Base-by-base conservation (phyloP, 2,888 invertebrate species). In the Polymixis lichenea region DNA sequence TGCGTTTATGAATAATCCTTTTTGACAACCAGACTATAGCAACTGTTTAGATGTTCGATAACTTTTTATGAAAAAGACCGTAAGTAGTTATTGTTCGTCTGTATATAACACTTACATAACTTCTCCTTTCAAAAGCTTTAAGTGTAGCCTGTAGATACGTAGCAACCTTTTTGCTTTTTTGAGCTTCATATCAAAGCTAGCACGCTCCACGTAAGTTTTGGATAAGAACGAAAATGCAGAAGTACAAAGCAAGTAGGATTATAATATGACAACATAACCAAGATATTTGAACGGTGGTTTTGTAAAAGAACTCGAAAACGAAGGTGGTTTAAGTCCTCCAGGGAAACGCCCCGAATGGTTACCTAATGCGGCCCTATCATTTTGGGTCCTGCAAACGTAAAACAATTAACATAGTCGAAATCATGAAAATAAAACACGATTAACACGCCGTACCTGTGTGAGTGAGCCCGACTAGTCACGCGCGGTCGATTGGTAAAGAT, bases 181-280 rank as follows among this genome's bases (percentile, higher is more conserved):
- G 17, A 46, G n/a, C n/a, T 77, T 60, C 53, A 22, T 25, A 78
- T 61, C 17, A 61, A 60, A 60, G 25, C 9, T 51, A 15, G n/a
- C 19, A 15, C 3, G 2, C n/a, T 46, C 9, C 2, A 28, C 22
- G n/a, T 19, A 38, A 38, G 38, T 43, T 51, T 22, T n/a, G 19
- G 13, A n/a, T 38, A 15, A 22, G 19, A 67, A 49, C 13, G 9
- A 53, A 46, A 25, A 53, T 78, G 9, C 17, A n/a, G 28, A n/a
- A 51, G 3, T 32, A 28, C 6, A 43, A 6, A n/a, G 7, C 19
- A 22, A 7, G 19, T n/a, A 58, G 25, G 15, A 19, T 28, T 17
- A 25, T 67, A 32, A 25, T 49, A 32, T 25, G 11, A n/a, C 15
- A 15, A 71, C 19, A 25, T 9, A 28, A n/a, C 25, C 6, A 28